Base-by-base conservation (phyloP, 2,888 invertebrate species). In the Brachyptera risi region DNA sequence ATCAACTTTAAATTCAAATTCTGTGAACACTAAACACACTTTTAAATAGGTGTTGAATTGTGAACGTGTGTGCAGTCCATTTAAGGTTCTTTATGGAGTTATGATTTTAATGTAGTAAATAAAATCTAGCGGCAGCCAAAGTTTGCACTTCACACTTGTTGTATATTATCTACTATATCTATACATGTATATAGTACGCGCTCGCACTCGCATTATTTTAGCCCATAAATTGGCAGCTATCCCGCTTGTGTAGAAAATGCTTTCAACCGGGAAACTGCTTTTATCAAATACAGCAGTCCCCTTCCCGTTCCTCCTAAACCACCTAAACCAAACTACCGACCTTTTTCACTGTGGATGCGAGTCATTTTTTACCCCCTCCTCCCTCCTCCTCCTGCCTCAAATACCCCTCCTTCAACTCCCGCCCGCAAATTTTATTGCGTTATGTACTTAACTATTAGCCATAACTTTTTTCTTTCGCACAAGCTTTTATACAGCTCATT, bases 371-470 rank as follows among this genome's bases (percentile, higher is more conserved):
- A 49, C 54, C 51, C 59, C 50, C 56, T 56, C 47, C 38, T 51
- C 49, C 38, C 44, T 56, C 37, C 44, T n/a, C n/a, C n/a, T n/a
- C n/a, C n/a, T n/a, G n/a, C n/a, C n/a, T n/a, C n/a, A n/a, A n/a
- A n/a, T 42, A 49, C 54, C 51, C 59, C 50, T 50, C 47, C 47
- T 49, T 51, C 49, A 35, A 35, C 50, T 42, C 44, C 56, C 35
- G 42, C 61, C 59, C 58, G 61, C 61, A 57, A 64, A 58, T 64
- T 64, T 64, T 64, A 64, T 64, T 64, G 64, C 59, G 56, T 61
- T 64, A 61, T 64, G 64, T 64, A 64, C 64, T 64, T 64, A 64
- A 64, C 64, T 64, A 64, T 64, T 64, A 61, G 64, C 64, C 64
- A 61, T 61, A 61, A 64, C 64, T 61, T 64, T 61, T 58, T 60